Base-by-base conservation (phyloP, 2,113 vertebrate genomes). In the Thamnaconus septentrionalis region DNA sequence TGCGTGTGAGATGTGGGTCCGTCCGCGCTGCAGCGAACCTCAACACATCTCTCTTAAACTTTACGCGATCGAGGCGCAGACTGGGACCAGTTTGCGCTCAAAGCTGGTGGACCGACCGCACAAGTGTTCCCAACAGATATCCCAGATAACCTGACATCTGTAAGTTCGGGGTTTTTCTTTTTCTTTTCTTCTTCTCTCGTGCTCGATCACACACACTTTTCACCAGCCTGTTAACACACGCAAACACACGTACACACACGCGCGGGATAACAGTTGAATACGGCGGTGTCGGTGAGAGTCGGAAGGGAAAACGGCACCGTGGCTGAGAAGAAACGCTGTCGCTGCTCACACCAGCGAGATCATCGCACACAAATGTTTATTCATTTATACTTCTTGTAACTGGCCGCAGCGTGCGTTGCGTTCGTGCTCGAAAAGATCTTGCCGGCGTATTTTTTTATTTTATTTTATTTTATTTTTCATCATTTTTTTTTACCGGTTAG, bases 41-140 rank as follows among this genome's bases (percentile, higher is more conserved):
- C 18, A 31, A 31, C 18, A 31, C 18, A 31, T 31, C 18, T 31
- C 18, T 31, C 18, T 31, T 61, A 31, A 86, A 87, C 76, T 90
- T 88, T 53, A 69, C 73, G 69, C 61, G 45, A 39, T 63, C 54
- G 62, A 77, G 72, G 63, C 79, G 54, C 74, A 41, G 18, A 31
- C 18, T 31, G 18, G 18, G 18, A 31, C 18, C 18, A 31, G 18
- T 31, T 31, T 31, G 18, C 18, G 18, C 18, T 31, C 18, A 31
- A 31, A 41, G 46, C 77, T 56, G 75, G n/a, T 59, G 80, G 65
- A 31, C 18, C 18, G 18, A 45, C 67, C 66, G 5, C 45, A 64
- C 42, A 75, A 72, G 73, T 78, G 65, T 76, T 61, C 67, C 51
- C 64, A 52, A 40, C 48, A 56, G 47, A 4, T 45, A 6, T 31